Evolutionary conservation across 37 sponge, comb jelly and placozoan species (phyloP).

Genomic region (Cliona cf. orientalis): DNA sequence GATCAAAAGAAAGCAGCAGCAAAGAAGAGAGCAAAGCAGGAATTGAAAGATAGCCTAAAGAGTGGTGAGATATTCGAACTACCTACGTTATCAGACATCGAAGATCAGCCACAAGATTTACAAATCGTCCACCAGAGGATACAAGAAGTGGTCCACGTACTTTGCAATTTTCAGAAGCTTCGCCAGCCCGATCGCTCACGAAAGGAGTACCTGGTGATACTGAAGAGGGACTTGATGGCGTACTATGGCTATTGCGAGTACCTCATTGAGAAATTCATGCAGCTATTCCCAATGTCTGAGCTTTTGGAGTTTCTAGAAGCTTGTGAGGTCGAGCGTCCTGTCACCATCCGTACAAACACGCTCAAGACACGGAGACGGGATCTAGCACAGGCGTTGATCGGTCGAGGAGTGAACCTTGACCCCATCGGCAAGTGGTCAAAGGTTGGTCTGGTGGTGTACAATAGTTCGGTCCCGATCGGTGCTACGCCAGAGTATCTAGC

Average conservation of each 20-base stretch:
- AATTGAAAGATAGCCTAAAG: conserved; percentile 29
- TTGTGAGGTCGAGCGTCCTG: conserved; percentile 89
- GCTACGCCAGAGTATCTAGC: conserved; percentile 99
- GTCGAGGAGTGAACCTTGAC: conserved; percentile 96
- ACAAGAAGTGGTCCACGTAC: conserved; percentile 76
- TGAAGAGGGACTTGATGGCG: conserved; percentile 73
- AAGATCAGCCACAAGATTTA: conserved; percentile 61
- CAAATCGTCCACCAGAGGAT: conserved; percentile 58
- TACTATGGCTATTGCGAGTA: conserved; percentile 96
- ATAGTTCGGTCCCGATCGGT: conserved; percentile 96
- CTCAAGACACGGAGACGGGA: conserved; percentile 93
- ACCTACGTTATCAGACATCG: conserved; percentile 76
- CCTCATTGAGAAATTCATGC: conserved; percentile 78
- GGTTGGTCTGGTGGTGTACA: conserved; percentile 97
- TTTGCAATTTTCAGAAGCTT: conserved; percentile 86
- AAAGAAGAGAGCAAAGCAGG: conserved; percentile 24
- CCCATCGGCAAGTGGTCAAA: conserved; percentile 98
- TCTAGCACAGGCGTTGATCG: conserved; percentile 94
- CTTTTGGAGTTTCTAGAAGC: conserved; percentile 92
- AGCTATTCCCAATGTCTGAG: conserved; percentile 80
- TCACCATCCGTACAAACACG: conserved; percentile 96
- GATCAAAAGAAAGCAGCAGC: conserved; percentile 28
- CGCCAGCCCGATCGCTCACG: conserved; percentile 73
- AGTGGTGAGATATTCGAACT: conserved; percentile 59
- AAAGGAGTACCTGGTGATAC: conserved; percentile 71